Percentiles rank a stretch among this genome's conserved stretches.
phyloP scores from a whole-genome alignment of 2,113 vertebrate species.

The Piprites chloris region DNA sequence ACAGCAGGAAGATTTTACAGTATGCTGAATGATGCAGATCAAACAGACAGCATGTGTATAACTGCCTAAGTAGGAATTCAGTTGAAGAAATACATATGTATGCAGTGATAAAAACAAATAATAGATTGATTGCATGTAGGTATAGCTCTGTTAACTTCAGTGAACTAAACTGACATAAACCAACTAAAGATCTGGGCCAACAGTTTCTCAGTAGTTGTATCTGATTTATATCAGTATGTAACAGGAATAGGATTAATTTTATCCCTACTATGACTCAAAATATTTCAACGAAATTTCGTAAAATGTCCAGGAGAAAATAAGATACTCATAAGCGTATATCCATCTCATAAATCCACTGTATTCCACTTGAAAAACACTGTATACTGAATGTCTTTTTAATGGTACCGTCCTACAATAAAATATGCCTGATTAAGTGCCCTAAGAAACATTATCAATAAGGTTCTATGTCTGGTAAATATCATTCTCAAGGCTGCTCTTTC shows the following conservation, averaged over 20 bases:
- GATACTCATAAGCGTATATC: background rate
- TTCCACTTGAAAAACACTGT: background rate
- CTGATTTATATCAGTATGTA: background rate
- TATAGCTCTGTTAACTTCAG: background rate
- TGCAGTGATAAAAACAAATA: background rate
- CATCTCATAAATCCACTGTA: background rate
- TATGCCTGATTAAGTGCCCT: background rate
- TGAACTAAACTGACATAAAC: background rate
- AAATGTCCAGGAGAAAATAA: background rate
- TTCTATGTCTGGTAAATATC: background rate
- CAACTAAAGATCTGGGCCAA: background rate
- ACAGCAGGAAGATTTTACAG: background rate
- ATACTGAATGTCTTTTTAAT: background rate
- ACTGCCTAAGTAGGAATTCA: background rate
- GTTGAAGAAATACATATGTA: background rate
- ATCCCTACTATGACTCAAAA: background rate
- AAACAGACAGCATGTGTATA: background rate
- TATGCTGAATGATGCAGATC: background rate
- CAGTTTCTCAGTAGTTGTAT: background rate
- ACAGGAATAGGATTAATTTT: background rate
- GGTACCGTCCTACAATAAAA: background rate
- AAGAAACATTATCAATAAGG: conserved; percentile 7
- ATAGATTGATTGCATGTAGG: background rate
- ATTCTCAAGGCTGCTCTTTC: background rate
- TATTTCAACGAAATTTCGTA: background rate